Evolutionary conservation across 2,888 invertebrate species (phyloP), one percentile per base, ranked within the genome.

Genomic region (Ryuthela nishihirai): DNA sequence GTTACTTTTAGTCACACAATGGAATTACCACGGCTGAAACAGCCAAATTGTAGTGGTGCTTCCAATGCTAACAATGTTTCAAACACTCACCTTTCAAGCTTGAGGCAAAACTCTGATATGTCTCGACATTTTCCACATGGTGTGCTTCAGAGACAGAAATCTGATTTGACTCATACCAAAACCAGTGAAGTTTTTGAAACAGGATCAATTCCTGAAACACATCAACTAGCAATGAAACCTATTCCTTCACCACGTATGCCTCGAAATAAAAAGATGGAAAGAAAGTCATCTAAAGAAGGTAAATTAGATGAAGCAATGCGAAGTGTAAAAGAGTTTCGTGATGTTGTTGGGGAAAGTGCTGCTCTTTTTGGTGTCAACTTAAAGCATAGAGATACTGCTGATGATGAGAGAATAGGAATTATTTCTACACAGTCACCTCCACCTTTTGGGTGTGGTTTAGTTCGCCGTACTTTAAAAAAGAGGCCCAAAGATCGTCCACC

Each of bases 341-440:
- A 55, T 43, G 32, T 39, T 12, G 48, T 26, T 34, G 49, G 45
- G 10, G 58, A 63, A 43, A 55, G 39, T 50, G 47, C 54, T 24
- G 39, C 46, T n/a, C 46, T 49, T 20, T 52, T 60, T 55, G 59
- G 59, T 25, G 55, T 59, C 12, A 60, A 54, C 40, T 26, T 52
- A n/a, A 78, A 85, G 45, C 69, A 69, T 41, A 78, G 85, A 35
- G 85, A 85, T 67, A 80, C 81, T 5, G 34, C 46, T 18, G 63
- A 63, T n/a, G 56, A 62, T 34, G 52, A 62, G n/a, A 60, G 60
- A 36, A 38, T 44, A 10, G 21, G 39, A 32, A 25, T 32, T 26
- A 41, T 42, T 34, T 9, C 17, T n/a, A 17, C 34, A 17, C 63
- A 42, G 32, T 63, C 63, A 18, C 60, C 63, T 24, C 54, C 60